Percentiles rank a stretch among this genome's conserved stretches.
Conservation (phyloP, 2,888 invertebrate species). For the Unio pictorum region DNA sequence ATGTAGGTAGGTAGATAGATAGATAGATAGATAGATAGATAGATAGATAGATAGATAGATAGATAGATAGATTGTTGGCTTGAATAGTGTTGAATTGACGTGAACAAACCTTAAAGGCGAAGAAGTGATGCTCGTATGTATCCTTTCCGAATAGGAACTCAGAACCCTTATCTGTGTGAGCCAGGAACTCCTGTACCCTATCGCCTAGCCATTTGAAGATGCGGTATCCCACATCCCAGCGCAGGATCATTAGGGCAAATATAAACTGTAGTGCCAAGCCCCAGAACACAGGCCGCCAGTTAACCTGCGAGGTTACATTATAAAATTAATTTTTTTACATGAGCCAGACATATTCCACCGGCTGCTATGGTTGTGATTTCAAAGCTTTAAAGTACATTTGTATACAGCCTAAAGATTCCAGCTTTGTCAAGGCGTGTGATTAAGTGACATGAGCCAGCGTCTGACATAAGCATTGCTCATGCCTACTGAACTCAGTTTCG, state of each 20-base stretch:
- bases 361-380: no score
- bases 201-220: slow-evolving; percentile 81
- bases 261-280: slow-evolving; percentile 88
- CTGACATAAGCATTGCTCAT: no score
- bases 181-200: slow-evolving; percentile 83
- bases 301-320: slow-evolving; percentile 59
- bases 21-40: background rate
- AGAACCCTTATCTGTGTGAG: slow-evolving; percentile 84
- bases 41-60: background rate
- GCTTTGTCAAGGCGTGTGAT: no score
- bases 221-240: slow-evolving; percentile 71
- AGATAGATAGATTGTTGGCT: slow-evolving; percentile 40
- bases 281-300: slow-evolving; percentile 83
- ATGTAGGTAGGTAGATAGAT: background rate
- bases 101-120: slow-evolving; percentile 85
- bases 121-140: slow-evolving; percentile 74
- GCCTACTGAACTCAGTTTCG: no score
- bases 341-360: no score
- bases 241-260: slow-evolving; percentile 73
- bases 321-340: background rate
- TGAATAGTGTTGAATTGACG: no score
- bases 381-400: no score
- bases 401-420: no score
- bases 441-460: no score
- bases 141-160: slow-evolving; percentile 85